Percentiles rank a stretch among this genome's conserved stretches.
Evolutionary conservation across 2,113 vertebrate genomes (phyloP).

Genomic region (Neotoma lepida): DNA sequence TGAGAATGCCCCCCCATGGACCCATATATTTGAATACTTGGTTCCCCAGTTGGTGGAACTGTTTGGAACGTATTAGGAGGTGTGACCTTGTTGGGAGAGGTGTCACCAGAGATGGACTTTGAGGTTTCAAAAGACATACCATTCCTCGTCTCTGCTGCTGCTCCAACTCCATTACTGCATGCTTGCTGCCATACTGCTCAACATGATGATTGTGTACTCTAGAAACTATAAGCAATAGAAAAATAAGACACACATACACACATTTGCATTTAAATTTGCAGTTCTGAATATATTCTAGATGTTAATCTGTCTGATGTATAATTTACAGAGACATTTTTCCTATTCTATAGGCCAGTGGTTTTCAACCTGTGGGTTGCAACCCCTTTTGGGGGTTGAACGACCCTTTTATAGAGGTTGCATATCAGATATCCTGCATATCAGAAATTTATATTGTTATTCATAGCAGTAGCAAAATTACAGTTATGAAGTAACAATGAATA

Average conservation of each 20-base stretch:
- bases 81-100: neutral
- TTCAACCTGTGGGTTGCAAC: neutral
- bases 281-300: neutral
- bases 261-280: neutral
- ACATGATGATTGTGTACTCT: neutral
- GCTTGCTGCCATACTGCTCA: neutral
- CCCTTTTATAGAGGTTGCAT: neutral
- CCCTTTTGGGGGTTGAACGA: neutral
- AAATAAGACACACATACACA: neutral
- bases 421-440: neutral
- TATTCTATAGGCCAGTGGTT: neutral
- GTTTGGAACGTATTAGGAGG: neutral
- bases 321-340: neutral
- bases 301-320: neutral
- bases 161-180: neutral
- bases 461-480: neutral
- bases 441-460: neutral
- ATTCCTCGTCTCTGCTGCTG: neutral
- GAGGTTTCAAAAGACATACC: neutral
- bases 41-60: neutral
- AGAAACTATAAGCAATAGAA: neutral
- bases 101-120: neutral
- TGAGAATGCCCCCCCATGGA: neutral
- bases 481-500: neutral
- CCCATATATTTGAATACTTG: neutral